Evolutionary conservation across 2,888 invertebrate species (phyloP).

Genomic region (Hymenopus coronatus): DNA sequence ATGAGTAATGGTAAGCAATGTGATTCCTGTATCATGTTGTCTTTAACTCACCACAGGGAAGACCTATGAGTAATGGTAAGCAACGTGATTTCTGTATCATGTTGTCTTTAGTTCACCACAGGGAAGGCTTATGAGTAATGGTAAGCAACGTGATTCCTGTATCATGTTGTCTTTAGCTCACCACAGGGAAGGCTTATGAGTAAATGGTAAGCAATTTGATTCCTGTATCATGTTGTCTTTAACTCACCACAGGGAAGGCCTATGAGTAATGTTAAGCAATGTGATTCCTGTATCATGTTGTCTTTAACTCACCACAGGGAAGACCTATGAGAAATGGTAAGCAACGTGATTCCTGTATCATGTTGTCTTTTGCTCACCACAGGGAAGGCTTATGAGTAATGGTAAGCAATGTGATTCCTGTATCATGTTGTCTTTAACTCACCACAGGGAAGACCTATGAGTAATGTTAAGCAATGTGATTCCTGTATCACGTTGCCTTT

Average conservation of each 20-base stretch:
- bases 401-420: no score
- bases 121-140: constrained; percentile 93
- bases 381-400: no score
- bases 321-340: no score
- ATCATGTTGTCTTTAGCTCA: constrained; percentile 62
- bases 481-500: constrained; percentile 76
- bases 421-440: no score
- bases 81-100: constrained; percentile 87
- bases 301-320: no score
- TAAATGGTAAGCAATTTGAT: constrained; percentile 95
- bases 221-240: constrained; percentile 76
- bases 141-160: constrained; percentile 92
- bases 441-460: constrained; percentile 93
- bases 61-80: constrained; percentile 96
- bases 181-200: constrained; percentile 94
- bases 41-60: constrained; percentile 78
- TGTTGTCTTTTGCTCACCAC: no score
- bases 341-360: no score
- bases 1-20: constrained; percentile 94
- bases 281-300: constrained; percentile 91
- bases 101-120: constrained; percentile 77
- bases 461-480: constrained; percentile 96
- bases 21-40: constrained; percentile 89
- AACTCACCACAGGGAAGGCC: constrained; percentile 86
- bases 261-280: constrained; percentile 92